phyloP scores from a whole-genome alignment of 2,888 invertebrate species.

The Ecliptopera silaceata region DNA sequence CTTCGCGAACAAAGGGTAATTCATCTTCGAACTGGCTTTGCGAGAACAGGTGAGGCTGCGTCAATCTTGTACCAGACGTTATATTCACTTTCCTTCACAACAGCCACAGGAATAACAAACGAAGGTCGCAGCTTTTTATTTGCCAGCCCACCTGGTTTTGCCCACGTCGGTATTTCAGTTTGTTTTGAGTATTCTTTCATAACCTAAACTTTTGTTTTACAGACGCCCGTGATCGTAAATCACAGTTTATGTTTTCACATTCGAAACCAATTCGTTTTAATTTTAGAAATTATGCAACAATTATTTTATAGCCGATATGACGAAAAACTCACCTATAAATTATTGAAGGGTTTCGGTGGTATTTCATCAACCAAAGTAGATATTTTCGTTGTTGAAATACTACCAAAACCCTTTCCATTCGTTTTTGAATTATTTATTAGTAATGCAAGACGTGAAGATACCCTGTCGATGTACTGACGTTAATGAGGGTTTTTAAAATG shows the following conservation, averaged over 20 bases:
- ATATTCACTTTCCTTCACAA: conserved; percentile 66
- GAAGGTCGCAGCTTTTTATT: conserved; percentile 68
- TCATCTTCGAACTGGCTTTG: conserved; percentile 70
- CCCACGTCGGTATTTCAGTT: conserved; percentile 57
- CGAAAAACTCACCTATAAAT: background rate
- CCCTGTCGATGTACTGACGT: conserved; percentile 38
- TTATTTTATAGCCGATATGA: conserved; percentile 29
- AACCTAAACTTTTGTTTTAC: conserved; percentile 68
- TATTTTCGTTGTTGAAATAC: background rate
- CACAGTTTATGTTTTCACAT: conserved; percentile 67
- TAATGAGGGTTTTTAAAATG: conserved; percentile 52
- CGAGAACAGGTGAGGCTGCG: conserved; percentile 71
- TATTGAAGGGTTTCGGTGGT: background rate
- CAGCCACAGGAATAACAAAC: conserved; percentile 58
- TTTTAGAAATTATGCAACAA: conserved; percentile 65
- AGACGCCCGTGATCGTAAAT: conserved; percentile 68
- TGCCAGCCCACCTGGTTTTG: conserved; percentile 69
- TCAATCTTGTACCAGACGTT: conserved; percentile 54
- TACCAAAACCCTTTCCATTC: background rate
- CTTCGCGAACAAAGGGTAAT: conserved; percentile 73
- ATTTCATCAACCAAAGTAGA: background rate
- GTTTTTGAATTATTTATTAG: background rate
- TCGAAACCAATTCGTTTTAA: conserved; percentile 59
- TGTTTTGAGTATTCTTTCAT: conserved; percentile 73
- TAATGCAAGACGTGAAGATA: background rate